phyloP scores from a whole-genome alignment of 2,113 vertebrate genomes.

The Serilophus lunatus region DNA sequence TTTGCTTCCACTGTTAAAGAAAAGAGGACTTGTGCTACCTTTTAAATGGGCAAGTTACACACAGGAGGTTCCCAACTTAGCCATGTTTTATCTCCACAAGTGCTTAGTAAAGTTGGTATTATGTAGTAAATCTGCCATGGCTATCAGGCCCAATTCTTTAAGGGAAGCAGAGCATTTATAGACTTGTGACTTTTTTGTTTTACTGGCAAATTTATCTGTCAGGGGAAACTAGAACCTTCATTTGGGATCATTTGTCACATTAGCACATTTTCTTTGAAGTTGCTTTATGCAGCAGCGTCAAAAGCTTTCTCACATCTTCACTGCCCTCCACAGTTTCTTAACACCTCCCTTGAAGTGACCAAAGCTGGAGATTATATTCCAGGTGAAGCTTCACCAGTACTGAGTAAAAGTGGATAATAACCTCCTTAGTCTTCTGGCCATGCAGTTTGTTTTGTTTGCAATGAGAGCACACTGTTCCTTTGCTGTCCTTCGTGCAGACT shows the following conservation, averaged over 20 bases:
- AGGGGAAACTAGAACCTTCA: background rate
- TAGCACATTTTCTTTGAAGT: background rate
- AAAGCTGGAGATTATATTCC: background rate
- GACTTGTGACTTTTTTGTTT: background rate
- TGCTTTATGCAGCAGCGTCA: background rate
- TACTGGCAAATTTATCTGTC: background rate
- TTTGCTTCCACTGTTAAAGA: background rate
- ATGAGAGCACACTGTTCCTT: background rate
- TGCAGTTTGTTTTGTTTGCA: background rate
- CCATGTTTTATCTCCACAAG: background rate
- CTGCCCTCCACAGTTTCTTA: background rate
- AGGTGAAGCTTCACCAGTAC: background rate
- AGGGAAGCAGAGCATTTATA: background rate
- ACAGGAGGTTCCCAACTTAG: background rate
- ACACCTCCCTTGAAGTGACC: background rate
- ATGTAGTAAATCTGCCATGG: background rate
- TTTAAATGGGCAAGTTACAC: background rate
- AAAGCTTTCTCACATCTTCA: constrained; percentile 9
- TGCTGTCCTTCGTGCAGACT: background rate
- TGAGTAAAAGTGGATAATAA: background rate
- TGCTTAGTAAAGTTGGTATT: background rate
- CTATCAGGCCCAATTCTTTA: background rate
- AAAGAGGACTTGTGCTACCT: background rate
- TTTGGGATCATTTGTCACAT: background rate
- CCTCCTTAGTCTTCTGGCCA: background rate